phyloP scores from a whole-genome alignment of 2,888 invertebrate species.

The Melolontha melolontha region DNA sequence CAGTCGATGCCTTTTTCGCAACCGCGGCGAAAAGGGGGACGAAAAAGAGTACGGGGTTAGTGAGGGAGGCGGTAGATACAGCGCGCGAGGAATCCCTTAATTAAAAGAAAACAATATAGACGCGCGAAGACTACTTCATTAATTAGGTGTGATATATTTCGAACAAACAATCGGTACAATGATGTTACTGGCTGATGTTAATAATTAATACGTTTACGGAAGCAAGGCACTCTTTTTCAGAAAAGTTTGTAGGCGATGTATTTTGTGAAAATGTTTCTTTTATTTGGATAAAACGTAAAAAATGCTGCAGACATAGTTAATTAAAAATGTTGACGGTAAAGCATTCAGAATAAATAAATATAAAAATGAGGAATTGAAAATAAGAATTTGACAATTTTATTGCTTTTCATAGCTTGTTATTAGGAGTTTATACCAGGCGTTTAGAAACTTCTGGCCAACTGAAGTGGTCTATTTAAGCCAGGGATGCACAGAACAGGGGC shows the following conservation, averaged over 20 bases:
- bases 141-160: conserved; percentile 29
- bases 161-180: background rate
- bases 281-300: background rate
- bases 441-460: too few species aligned
- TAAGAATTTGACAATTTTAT: too few species aligned
- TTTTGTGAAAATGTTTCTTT: conserved; percentile 11
- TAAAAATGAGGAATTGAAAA: too few species aligned
- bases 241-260: background rate
- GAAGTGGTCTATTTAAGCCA: too few species aligned
- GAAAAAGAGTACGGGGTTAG: background rate
- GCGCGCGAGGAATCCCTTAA: conserved; percentile 6
- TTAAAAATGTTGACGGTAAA: conserved; percentile 5
- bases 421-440: too few species aligned
- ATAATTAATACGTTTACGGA: background rate
- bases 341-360: too few species aligned
- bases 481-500: too few species aligned
- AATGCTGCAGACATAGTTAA: background rate
- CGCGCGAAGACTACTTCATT: conserved; percentile 16
- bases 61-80: background rate
- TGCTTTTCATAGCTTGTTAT: too few species aligned
- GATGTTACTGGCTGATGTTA: conserved; percentile 7
- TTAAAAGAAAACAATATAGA: conserved; percentile 35
- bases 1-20: conserved; percentile 7
- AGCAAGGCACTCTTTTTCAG: too few species aligned
- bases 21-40: conserved; percentile 10